phyloP scores from a whole-genome alignment of 1,140 invertebrate species.

The Reticulitermes speratus region DNA sequence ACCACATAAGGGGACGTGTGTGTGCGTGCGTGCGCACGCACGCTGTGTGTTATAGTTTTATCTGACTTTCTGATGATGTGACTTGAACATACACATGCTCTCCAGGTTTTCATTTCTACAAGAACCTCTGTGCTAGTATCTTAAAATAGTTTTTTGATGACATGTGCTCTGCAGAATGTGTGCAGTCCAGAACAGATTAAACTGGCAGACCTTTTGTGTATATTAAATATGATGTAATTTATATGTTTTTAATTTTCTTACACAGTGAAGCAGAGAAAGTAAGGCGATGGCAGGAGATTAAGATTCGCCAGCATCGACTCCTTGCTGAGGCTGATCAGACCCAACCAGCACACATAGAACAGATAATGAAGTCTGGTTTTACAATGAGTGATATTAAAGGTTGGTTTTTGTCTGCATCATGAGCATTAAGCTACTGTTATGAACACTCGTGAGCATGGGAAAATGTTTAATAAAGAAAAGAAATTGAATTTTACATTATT shows the following conservation, averaged over 20 bases:
- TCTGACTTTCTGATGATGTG: too few species aligned
- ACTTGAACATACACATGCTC: too few species aligned
- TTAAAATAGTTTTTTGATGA: too few species aligned
- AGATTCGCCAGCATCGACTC: slow-evolving; percentile 74
- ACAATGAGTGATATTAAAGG: slow-evolving; percentile 93
- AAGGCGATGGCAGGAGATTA: slow-evolving; percentile 84
- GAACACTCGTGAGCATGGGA: background rate
- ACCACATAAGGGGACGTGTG: too few species aligned
- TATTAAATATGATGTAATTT: background rate
- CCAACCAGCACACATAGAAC: slow-evolving; percentile 77
- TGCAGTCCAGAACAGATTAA: too few species aligned
- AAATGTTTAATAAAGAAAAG: slow-evolving; percentile 31
- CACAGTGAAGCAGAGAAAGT: slow-evolving; percentile 77
- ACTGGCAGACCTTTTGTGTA: too few species aligned
- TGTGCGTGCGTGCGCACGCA: too few species aligned
- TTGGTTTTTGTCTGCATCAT: slow-evolving; percentile 39
- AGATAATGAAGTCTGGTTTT: slow-evolving; percentile 90
- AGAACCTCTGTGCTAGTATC: too few species aligned
- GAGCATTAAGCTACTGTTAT: background rate
- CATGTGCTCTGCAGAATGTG: too few species aligned
- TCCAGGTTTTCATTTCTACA: too few species aligned
- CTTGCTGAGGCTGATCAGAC: slow-evolving; percentile 62
- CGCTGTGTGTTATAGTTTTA: too few species aligned
- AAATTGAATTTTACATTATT: background rate
- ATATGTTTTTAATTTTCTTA: background rate